Conservation (phyloP, 1,140 invertebrate genomes). For the Meloidogyne hapla region DNA sequence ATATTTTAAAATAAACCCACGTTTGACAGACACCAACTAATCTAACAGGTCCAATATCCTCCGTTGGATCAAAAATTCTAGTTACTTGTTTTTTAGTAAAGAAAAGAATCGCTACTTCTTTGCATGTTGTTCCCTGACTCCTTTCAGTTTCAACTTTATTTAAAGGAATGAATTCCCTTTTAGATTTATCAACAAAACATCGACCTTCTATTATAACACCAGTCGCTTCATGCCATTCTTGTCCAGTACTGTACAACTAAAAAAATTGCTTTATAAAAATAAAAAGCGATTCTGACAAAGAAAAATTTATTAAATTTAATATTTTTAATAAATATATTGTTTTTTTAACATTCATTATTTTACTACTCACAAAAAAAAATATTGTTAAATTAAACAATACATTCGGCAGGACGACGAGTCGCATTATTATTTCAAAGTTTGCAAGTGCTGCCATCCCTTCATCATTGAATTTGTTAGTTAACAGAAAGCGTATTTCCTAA, state of each 20-base stretch:
- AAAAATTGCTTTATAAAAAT: neutral
- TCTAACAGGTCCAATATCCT: constrained; percentile 4
- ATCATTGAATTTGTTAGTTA: neutral
- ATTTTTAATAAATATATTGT: too few species aligned
- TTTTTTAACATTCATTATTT: too few species aligned
- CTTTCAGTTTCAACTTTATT: neutral
- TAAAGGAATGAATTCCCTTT: constrained; percentile 7
- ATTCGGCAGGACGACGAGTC: neutral
- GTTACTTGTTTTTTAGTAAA: constrained; percentile 23
- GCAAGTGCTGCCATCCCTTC: neutral
- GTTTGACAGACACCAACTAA: constrained; percentile 17
- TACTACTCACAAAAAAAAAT: too few species aligned
- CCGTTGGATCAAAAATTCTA: neutral
- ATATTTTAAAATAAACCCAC: neutral
- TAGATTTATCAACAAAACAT: constrained; percentile 19
- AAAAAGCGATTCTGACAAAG: too few species aligned
- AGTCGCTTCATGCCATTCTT: constrained; percentile 11
- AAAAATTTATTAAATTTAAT: too few species aligned
- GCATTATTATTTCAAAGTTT: neutral
- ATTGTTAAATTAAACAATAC: neutral
- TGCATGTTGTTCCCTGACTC: neutral
- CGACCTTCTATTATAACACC: constrained; percentile 24
- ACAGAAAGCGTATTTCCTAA: neutral
- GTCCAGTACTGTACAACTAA: neutral
- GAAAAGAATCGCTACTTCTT: constrained; percentile 20